Evolutionary conservation across 2,888 invertebrate species (phyloP).

Genomic region (Seira musarum): DNA sequence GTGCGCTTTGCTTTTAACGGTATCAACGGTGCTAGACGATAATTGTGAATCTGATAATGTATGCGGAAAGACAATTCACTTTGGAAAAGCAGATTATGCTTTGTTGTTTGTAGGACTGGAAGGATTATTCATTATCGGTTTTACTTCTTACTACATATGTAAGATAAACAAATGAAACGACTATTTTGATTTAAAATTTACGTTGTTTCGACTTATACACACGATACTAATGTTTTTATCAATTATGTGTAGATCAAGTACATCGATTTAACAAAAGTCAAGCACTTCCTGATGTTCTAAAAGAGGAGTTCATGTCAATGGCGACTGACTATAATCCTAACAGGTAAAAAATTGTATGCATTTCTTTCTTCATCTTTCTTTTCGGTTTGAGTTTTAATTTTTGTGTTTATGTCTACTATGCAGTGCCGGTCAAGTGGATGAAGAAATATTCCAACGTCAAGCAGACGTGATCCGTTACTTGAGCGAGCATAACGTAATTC

Average conservation of each 20-base stretch:
- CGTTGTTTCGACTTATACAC: no score
- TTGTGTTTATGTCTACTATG: background rate
- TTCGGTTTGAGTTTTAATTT: no score
- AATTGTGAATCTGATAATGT: constrained; percentile 74
- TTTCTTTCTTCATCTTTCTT: no score
- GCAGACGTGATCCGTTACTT: constrained; percentile 81
- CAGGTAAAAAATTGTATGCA: no score
- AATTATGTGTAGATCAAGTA: constrained; percentile 78
- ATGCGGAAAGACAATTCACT: constrained; percentile 74
- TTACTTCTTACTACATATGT: constrained; percentile 77
- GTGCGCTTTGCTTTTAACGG: constrained; percentile 76
- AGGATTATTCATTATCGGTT: constrained; percentile 74
- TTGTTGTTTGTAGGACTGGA: constrained; percentile 76
- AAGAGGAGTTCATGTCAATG: constrained; percentile 77
- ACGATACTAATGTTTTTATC: background rate
- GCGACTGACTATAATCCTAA: constrained; percentile 73
- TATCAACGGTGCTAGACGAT: constrained; percentile 70
- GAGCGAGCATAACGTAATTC: constrained; percentile 79
- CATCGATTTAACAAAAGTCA: constrained; percentile 77
- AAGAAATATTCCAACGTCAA: constrained; percentile 80
- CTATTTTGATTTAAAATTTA: background rate
- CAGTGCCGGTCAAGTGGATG: constrained; percentile 74
- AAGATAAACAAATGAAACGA: no score
- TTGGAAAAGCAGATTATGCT: constrained; percentile 77
- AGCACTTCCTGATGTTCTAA: constrained; percentile 78